These are phyloP conservation scores for Acomys russatus DNA, from an alignment of 2,797 vertebrate species.

Conservation along the genomic window DNA sequence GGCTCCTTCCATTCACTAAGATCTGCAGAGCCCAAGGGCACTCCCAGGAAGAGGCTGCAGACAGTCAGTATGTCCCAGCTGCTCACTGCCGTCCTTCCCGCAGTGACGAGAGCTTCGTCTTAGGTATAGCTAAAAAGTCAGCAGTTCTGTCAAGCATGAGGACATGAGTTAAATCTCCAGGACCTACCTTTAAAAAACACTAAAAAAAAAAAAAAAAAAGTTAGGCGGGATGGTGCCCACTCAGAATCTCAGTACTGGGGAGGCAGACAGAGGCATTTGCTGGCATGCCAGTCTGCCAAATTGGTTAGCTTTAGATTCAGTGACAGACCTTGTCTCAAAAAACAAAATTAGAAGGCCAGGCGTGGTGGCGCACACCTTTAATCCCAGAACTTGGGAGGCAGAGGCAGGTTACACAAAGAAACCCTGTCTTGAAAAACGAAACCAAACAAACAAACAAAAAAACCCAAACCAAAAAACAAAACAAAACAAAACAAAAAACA, in stretches of 20 bases:
- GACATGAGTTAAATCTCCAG: neutral
- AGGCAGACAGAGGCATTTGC: neutral
- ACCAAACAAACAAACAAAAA: too few relatives aligned
- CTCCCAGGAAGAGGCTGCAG: neutral
- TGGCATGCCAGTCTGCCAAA: neutral
- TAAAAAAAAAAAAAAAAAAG: neutral
- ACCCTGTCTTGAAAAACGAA: too few relatives aligned
- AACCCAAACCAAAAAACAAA: too few relatives aligned
- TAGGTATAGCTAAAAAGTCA: neutral
- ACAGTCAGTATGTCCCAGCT: neutral
- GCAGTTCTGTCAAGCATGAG: neutral
- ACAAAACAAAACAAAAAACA: too few relatives aligned
- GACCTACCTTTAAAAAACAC: neutral
- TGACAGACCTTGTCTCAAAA: neutral
- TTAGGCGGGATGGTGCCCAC: too few relatives aligned
- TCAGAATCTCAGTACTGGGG: neutral
- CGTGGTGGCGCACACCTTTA: too few relatives aligned
- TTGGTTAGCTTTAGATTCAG: neutral
- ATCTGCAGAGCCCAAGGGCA: neutral
- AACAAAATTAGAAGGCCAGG: too few relatives aligned
- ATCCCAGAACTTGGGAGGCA: too few relatives aligned
- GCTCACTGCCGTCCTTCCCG: neutral
- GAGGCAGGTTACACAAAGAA: too few relatives aligned
- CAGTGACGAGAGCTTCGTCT: neutral
- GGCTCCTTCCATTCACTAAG: neutral